Base-by-base conservation (phyloP, 2,888 invertebrate genomes). In the Synergus laeviventris region DNA sequence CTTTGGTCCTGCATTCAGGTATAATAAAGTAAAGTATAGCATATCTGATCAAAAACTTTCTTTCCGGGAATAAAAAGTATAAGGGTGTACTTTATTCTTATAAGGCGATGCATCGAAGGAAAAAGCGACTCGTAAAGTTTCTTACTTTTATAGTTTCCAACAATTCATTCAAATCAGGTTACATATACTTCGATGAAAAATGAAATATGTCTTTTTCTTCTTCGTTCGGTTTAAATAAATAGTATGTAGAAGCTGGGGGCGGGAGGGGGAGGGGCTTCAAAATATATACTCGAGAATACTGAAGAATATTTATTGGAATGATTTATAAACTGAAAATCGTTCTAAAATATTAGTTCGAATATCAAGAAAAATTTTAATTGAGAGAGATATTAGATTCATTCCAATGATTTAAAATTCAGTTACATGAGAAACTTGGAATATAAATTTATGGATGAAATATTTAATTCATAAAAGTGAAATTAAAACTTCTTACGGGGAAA, bases 51-150 rank as follows among this genome's bases (percentile, higher is more conserved):
- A 38, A 62, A 38, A 62, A 62, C 1, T 62, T 62, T 18, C 38
- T 62, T 62, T 36, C n/a, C 38, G 38, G 36, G n/a, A 62, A 62
- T 62, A 18, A 62, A 39, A 62, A 38, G 38, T 39, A 38, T 18
- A 62, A 62, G 62, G 62, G 62, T 62, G 38, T 38, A 62, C 62
- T 36, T 62, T 36, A 38, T 62, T 62, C 18, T n/a, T 38, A 18
- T 18, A 62, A 18, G 38, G 38, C 62, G 38, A 62, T 62, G 18
- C 38, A 38, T 38, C 62, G 62, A 38, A 60, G 60, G n/a, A 60
- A 60, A 39, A 36, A n/a, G 38, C 18, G 18, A 62, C 62, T 62
- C 38, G 38, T 62, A 62, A 62, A 62, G 62, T 62, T 62, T 62
- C 18, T 62, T 39, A 38, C 61, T 36, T 62, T 62, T 62, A 18